Evolutionary conservation across 2,113 vertebrate genomes (phyloP).

Genomic region (Reinhardtius hippoglossoides): DNA sequence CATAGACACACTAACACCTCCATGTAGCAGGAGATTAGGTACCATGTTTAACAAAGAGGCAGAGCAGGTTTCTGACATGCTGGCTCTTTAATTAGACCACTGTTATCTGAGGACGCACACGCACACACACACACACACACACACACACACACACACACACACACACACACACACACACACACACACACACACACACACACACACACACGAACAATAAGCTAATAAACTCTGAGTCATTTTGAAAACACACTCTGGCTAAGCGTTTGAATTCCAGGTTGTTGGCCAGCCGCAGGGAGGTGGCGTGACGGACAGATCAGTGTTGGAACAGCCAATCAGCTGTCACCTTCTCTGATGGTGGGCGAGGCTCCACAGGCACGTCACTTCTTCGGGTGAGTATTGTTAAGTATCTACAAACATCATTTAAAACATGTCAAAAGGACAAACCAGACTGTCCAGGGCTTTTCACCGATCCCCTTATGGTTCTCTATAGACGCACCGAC

Average conservation of each 20-base stretch:
- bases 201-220: conserved; percentile 4
- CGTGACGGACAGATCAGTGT: conserved; percentile 42
- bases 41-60: conserved; percentile 75
- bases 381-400: conserved; percentile 13
- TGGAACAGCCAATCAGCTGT: conserved; percentile 62
- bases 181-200: background rate
- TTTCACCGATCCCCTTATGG: too few relatives aligned
- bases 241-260: background rate
- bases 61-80: conserved; percentile 62
- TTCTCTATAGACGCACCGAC: too few relatives aligned
- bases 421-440: too few relatives aligned
- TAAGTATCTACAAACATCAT: background rate
- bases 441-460: too few relatives aligned
- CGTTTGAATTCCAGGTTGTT: background rate
- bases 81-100: conserved; percentile 75
- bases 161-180: background rate
- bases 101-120: conserved; percentile 41
- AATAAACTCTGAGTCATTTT: background rate
- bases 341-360: conserved; percentile 45
- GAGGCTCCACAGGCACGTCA: conserved; percentile 20
- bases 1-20: background rate
- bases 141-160: background rate
- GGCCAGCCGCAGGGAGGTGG: conserved; percentile 23
- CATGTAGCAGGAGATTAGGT: conserved; percentile 61
- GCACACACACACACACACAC: conserved; percentile 4